Conservation (phyloP, 2,113 vertebrate genomes). For the Alligator mississippiensis region DNA sequence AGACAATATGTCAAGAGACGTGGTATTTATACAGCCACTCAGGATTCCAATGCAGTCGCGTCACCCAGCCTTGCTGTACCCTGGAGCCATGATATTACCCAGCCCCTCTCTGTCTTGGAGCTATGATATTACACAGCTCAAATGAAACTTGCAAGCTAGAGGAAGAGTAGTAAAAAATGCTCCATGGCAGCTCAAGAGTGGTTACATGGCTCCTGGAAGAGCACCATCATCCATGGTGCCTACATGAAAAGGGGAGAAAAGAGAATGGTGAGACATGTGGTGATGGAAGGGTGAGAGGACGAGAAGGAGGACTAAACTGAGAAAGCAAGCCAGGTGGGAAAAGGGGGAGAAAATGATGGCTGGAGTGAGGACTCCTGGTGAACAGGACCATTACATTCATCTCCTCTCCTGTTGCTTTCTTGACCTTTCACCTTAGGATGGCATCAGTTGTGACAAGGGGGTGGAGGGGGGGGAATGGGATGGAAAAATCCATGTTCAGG, state of each 20-base stretch:
- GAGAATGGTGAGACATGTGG: neutral
- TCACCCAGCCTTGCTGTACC: neutral
- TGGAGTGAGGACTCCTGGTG: neutral
- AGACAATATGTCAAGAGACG: slow-evolving; percentile 38
- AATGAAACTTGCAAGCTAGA: neutral
- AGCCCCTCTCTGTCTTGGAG: neutral
- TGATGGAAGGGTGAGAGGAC: neutral
- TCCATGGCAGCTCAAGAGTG: neutral
- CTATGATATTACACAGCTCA: neutral
- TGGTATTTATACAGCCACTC: neutral
- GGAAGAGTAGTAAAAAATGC: neutral
- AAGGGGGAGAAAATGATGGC: neutral
- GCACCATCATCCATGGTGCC: neutral
- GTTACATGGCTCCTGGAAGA: neutral
- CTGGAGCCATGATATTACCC: neutral
- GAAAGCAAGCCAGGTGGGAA: rapidly evolving
- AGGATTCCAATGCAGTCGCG: neutral
- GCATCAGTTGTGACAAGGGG: neutral
- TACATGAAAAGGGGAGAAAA: neutral
- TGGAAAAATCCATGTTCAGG: neutral
- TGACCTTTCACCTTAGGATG: neutral
- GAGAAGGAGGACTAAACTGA: neutral
- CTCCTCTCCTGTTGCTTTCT: neutral
- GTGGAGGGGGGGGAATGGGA: rapidly evolving
- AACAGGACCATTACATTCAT: neutral